Evolutionary conservation across 2,113 vertebrate species (phyloP).

Genomic region (Chamaea fasciata): DNA sequence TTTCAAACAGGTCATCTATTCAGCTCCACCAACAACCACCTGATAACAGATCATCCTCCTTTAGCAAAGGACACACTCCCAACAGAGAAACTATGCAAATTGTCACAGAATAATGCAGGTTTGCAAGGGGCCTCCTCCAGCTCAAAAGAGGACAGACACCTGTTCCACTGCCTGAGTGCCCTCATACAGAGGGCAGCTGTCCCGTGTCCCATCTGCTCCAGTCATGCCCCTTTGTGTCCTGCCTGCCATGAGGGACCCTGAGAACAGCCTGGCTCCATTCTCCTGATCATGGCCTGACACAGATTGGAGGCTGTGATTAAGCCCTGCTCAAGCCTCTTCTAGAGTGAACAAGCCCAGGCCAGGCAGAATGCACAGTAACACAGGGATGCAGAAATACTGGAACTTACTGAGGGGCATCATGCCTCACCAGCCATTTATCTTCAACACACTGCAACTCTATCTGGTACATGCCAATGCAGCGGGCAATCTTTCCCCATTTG

Average conservation of each 20-base stretch:
- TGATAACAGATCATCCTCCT: neutral
- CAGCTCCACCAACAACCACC: neutral
- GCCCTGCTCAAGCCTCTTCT: neutral
- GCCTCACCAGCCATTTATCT: neutral
- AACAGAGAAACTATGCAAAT: neutral
- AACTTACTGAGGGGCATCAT: neutral
- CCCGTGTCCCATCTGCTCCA: neutral
- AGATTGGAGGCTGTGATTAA: neutral
- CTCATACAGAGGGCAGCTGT: neutral
- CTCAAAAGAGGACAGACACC: neutral
- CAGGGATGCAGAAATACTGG: neutral
- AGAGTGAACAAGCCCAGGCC: neutral
- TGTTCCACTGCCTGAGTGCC: neutral
- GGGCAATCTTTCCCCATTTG: accelerated
- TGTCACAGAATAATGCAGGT: neutral
- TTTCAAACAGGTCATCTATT: neutral
- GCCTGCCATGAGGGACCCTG: neutral
- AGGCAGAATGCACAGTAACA: neutral
- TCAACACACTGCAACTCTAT: neutral
- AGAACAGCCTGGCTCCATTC: neutral
- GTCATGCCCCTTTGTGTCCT: accelerated
- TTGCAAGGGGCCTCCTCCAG: neutral
- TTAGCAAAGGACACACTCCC: neutral
- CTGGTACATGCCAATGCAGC: neutral
- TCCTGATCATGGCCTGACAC: neutral